These are phyloP conservation scores for Xenus cinereus DNA, from an alignment of 2,113 vertebrate genomes.

Conservation along the genomic window DNA sequence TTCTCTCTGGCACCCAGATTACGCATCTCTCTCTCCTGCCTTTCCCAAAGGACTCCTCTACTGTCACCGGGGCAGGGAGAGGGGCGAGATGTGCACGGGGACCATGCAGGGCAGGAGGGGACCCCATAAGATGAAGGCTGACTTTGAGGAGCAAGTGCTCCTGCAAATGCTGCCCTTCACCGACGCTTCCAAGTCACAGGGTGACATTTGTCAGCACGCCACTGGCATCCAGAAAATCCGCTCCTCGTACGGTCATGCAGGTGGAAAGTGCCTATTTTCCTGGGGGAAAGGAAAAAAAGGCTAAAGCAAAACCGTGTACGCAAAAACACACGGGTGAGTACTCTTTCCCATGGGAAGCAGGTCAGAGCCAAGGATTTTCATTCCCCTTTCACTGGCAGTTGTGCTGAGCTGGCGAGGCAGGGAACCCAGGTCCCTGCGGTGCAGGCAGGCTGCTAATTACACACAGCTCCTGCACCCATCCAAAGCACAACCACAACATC, in stretches of 20 bases:
- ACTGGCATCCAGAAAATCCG: neutral
- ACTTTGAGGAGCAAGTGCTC: neutral
- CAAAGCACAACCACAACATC: neutral
- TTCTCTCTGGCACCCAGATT: fast-evolving
- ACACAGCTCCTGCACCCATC: neutral
- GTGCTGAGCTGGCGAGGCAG: neutral
- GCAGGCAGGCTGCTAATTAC: neutral
- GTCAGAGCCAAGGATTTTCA: neutral
- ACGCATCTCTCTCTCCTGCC: neutral
- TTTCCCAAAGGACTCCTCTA: neutral
- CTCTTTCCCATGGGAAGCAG: neutral
- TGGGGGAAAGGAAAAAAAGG: neutral
- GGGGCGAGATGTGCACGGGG: fast-evolving
- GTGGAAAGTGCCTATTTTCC: neutral
- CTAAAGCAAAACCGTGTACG: neutral
- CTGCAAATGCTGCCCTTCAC: neutral
- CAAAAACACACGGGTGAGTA: fast-evolving
- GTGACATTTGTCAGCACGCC: neutral
- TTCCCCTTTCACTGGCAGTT: neutral
- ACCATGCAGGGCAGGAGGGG: neutral
- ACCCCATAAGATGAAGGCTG: neutral
- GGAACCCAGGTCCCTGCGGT: neutral
- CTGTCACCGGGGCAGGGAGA: fast-evolving
- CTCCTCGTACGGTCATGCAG: fast-evolving
- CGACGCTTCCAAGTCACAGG: neutral